Evolutionary conservation across 1,140 invertebrate species (phyloP).

Genomic region (Habropoda laboriosa): DNA sequence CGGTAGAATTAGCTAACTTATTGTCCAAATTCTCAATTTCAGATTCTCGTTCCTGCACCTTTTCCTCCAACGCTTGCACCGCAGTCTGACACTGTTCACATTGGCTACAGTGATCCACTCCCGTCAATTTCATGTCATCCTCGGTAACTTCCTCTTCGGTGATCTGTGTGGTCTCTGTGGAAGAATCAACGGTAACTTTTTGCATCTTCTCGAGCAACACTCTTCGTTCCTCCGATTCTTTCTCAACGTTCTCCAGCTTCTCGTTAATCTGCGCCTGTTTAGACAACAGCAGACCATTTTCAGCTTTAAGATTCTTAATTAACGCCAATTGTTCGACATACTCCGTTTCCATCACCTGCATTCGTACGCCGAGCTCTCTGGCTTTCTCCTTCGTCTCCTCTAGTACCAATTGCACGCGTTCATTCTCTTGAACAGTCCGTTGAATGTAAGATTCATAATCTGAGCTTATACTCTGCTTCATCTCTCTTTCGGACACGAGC

Average conservation of each 20-base stretch:
- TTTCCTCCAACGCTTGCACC: constrained; percentile 81
- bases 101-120: constrained; percentile 61
- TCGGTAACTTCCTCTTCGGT: constrained; percentile 39
- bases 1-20: constrained; percentile 85
- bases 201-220: constrained; percentile 68
- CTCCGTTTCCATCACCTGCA: constrained; percentile 79
- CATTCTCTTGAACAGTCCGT: constrained; percentile 71
- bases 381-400: constrained; percentile 75
- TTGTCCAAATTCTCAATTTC: constrained; percentile 88
- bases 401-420: constrained; percentile 58
- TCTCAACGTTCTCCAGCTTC: constrained; percentile 75
- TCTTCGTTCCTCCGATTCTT: constrained; percentile 74
- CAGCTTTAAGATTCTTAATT: constrained; percentile 73
- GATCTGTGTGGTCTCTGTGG: constrained; percentile 46
- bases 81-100: constrained; percentile 71
- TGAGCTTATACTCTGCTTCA: constrained; percentile 74
- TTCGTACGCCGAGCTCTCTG: constrained; percentile 75
- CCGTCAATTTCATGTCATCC: constrained; percentile 9
- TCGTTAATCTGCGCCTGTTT: constrained; percentile 76
- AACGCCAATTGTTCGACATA: constrained; percentile 75
- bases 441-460: constrained; percentile 78
- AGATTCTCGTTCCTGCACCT: constrained; percentile 87
- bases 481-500: constrained; percentile 72
- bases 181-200: constrained; percentile 51
- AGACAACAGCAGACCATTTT: constrained; percentile 74